Percentiles rank a stretch among this genome's conserved stretches.
phyloP scores from a whole-genome alignment of 2,113 vertebrate genomes.

The Zingel zingel region DNA sequence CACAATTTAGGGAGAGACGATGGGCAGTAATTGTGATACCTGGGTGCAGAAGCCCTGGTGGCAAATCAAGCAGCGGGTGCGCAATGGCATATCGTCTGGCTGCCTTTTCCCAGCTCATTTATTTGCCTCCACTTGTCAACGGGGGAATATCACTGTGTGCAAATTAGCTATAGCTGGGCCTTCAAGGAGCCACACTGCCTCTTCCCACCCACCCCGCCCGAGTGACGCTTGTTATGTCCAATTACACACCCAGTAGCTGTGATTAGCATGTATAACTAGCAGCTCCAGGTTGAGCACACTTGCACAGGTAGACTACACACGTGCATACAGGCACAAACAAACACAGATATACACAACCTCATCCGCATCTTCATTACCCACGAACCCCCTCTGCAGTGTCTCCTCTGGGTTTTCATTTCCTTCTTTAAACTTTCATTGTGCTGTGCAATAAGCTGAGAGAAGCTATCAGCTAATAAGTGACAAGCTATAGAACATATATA shows the following conservation, averaged over 20 bases:
- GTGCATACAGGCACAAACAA: slow-evolving; percentile 24
- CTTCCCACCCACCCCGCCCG: slow-evolving; percentile 63
- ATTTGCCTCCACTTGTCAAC: slow-evolving; percentile 84
- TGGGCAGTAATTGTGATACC: slow-evolving; percentile 83
- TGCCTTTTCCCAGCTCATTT: slow-evolving; percentile 81
- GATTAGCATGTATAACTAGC: slow-evolving; percentile 76
- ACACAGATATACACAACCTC: slow-evolving; percentile 38
- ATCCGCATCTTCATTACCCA: slow-evolving; percentile 59
- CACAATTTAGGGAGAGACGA: slow-evolving; percentile 85
- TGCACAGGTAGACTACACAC: slow-evolving; percentile 12
- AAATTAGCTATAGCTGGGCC: slow-evolving; percentile 74
- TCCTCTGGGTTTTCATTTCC: slow-evolving; percentile 59
- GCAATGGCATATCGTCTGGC: slow-evolving; percentile 73
- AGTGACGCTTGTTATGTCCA: slow-evolving; percentile 83
- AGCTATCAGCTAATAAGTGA: slow-evolving; percentile 37
- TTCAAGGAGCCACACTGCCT: slow-evolving; percentile 70
- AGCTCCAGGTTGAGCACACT: slow-evolving; percentile 34
- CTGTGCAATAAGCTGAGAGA: slow-evolving; percentile 23
- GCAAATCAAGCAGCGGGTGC: slow-evolving; percentile 79
- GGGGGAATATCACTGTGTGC: slow-evolving; percentile 78
- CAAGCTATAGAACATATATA: slow-evolving; percentile 11
- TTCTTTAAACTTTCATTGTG: slow-evolving; percentile 43
- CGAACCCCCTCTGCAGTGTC: slow-evolving; percentile 19
- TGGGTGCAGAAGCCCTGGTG: slow-evolving; percentile 77
- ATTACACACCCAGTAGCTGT: slow-evolving; percentile 78